Conservation (phyloP, 2,113 vertebrate species). For the Odocoileus hemionus region DNA sequence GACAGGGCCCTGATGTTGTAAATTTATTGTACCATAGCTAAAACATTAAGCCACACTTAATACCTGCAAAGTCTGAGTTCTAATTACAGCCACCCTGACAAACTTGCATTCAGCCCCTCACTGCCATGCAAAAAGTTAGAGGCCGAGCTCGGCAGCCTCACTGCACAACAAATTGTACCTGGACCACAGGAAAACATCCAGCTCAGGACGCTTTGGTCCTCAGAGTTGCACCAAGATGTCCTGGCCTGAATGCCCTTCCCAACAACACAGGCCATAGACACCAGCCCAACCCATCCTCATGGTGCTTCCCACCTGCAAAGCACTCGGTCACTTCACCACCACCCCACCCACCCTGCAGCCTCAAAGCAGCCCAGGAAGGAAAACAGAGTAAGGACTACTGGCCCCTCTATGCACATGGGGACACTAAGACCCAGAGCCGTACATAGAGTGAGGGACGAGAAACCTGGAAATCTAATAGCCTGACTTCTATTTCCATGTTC, state of each 20-base stretch:
- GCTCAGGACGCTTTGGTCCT: neutral
- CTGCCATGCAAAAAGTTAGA: conserved; percentile 67
- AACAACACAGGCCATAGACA: neutral
- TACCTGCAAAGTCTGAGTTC: conserved; percentile 70
- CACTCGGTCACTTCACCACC: neutral
- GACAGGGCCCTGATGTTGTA: conserved; percentile 53
- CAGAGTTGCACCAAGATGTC: neutral
- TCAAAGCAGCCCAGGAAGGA: neutral
- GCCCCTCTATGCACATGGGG: neutral
- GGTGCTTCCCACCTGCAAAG: too few species aligned
- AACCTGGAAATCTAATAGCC: neutral
- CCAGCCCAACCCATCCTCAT: neutral
- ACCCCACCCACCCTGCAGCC: accelerated
- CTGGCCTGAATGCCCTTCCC: neutral
- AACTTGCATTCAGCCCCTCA: conserved; percentile 68
- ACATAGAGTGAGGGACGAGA: neutral
- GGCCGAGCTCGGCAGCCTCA: neutral
- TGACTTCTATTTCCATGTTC: neutral
- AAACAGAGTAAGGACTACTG: neutral
- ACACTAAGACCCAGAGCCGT: neutral
- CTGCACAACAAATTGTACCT: conserved; percentile 60
- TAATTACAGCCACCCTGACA: conserved; percentile 67
- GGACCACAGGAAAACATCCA: conserved; percentile 67
- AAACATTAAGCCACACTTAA: conserved; percentile 66
- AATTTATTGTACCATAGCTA: conserved; percentile 64